These are phyloP conservation scores for Puffinus mauretanicus DNA, from an alignment of 2,113 vertebrate genomes.

Conservation along the genomic window DNA sequence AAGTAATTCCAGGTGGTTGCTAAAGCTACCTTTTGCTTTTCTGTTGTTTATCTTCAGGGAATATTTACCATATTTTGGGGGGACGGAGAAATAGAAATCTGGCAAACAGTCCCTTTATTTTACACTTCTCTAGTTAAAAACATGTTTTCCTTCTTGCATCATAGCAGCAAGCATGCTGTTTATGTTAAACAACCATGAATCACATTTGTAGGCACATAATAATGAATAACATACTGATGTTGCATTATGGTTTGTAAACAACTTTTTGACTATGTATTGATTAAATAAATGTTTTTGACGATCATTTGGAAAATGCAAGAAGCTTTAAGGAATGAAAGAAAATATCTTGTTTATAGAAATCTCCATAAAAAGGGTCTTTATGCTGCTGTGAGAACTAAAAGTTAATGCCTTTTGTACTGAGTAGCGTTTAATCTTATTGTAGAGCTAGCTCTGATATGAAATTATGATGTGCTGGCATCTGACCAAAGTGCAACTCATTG, in stretches of 20 bases:
- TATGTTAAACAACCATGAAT: neutral
- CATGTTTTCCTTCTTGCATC: neutral
- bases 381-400: slow-evolving; percentile 5
- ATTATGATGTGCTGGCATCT: slow-evolving; percentile 5
- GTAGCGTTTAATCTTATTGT: neutral
- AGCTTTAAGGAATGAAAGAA: neutral
- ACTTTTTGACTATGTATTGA: neutral
- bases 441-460: neutral
- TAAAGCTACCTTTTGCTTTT: neutral
- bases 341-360: neutral
- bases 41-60: neutral
- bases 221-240: neutral
- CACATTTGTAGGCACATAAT: neutral
- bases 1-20: neutral
- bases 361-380: slow-evolving; percentile 5
- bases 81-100: neutral
- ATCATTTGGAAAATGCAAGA: neutral
- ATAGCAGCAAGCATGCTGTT: neutral
- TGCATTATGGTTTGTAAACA: slow-evolving; percentile 22
- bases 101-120: neutral
- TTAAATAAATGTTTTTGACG: neutral
- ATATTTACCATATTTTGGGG: neutral
- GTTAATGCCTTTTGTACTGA: neutral
- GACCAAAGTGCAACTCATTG: neutral
- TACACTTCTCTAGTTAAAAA: neutral